Conservation (phyloP, 2,888 invertebrate genomes). For the Luffia ferchaultella region DNA sequence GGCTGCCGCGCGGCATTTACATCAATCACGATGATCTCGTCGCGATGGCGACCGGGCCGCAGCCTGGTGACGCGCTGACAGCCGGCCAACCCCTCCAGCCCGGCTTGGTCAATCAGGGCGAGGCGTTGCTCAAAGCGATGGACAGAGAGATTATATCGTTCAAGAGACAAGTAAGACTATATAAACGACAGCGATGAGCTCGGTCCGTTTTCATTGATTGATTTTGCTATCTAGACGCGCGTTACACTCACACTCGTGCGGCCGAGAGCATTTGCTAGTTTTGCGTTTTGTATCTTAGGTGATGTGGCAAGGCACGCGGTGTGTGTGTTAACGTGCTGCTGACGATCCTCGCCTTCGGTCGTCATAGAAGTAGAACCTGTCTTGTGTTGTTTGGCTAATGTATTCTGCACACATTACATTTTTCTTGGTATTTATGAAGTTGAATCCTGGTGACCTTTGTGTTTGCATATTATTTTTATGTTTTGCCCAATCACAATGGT, state of each 20-base stretch:
- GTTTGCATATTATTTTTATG: no score
- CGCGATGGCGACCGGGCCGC: constrained; percentile 83
- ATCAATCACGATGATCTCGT: constrained; percentile 97
- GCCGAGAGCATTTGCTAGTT: not conserved
- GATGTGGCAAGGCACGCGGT: not conserved
- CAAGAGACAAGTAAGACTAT: constrained; percentile 89
- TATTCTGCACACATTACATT: constrained; percentile 66
- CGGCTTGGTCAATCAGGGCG: constrained; percentile 71
- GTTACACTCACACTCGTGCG: not conserved
- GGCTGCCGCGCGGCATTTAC: constrained; percentile 96
- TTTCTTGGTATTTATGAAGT: no score
- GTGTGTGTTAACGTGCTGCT: not conserved
- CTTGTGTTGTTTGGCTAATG: constrained; percentile 26
- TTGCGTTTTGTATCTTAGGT: not conserved
- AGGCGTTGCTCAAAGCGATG: constrained; percentile 88
- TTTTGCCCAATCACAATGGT: no score
- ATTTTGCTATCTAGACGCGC: not conserved
- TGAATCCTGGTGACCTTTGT: no score
- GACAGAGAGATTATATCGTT: constrained; percentile 94
- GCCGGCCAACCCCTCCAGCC: constrained; percentile 55
- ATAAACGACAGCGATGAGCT: not conserved
- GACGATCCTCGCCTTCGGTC: not conserved
- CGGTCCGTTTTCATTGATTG: not conserved
- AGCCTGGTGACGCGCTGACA: constrained; percentile 55
- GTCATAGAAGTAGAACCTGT: not conserved